Conservation (phyloP, 2,888 invertebrate species). For the Xiphydria camelus region DNA sequence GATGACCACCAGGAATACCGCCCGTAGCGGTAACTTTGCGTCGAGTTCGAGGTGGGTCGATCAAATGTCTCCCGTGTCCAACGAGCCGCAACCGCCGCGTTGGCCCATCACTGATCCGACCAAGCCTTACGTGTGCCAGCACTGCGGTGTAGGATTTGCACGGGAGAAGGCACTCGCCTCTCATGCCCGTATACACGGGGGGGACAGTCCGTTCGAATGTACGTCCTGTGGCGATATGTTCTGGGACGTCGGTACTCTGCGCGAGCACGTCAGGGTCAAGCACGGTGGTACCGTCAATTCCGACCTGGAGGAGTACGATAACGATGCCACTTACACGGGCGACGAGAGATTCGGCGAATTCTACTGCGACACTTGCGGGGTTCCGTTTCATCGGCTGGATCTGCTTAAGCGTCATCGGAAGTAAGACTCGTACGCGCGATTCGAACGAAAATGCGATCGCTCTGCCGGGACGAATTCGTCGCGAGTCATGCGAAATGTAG, state of each 20-base stretch:
- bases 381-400: conserved; percentile 78
- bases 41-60: conserved; percentile 60
- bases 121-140: conserved; percentile 80
- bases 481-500: too few relatives aligned
- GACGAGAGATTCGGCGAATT: conserved; percentile 66
- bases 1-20: conserved; percentile 51
- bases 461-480: too few relatives aligned
- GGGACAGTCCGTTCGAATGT: conserved; percentile 80
- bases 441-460: too few relatives aligned
- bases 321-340: conserved; percentile 62
- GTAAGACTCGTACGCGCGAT: conserved; percentile 41
- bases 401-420: conserved; percentile 72
- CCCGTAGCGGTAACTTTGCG: conserved; percentile 48
- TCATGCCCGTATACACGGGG: conserved; percentile 76
- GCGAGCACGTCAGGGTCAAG: conserved; percentile 66
- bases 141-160: conserved; percentile 77
- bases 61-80: conserved; percentile 30
- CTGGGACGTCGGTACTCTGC: conserved; percentile 67
- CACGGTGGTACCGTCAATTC: conserved; percentile 57
- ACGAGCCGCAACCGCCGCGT: conserved; percentile 40
- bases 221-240: conserved; percentile 81
- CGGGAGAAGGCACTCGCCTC: conserved; percentile 81
- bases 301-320: conserved; percentile 57
- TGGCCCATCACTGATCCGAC: conserved; percentile 71
- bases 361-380: conserved; percentile 75